phyloP scores from a whole-genome alignment of 2,113 vertebrate species.

The Petroica traversi region DNA sequence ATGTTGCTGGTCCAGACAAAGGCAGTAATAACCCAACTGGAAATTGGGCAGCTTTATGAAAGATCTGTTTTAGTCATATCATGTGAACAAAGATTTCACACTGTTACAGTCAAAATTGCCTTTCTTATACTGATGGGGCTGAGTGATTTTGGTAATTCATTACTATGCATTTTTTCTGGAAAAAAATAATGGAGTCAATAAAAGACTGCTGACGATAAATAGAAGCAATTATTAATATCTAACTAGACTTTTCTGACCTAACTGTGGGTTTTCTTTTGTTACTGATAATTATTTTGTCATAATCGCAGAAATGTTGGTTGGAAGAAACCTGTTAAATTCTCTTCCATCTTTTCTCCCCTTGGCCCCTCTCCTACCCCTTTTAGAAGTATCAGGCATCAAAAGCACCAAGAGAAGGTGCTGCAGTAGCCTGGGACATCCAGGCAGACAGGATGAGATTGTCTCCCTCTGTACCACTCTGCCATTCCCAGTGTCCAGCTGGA shows the following conservation, averaged over 20 bases:
- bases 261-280: neutral
- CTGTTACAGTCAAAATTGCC: neutral
- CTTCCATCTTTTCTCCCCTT: neutral
- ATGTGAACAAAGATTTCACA: neutral
- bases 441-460: neutral
- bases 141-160: neutral
- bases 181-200: neutral
- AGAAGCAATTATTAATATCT: neutral
- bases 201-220: neutral
- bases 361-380: accelerated
- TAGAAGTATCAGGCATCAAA: neutral
- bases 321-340: neutral
- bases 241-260: neutral
- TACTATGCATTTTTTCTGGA: neutral
- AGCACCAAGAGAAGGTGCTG: neutral
- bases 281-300: neutral
- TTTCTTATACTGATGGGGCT: neutral
- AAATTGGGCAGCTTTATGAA: neutral
- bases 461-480: neutral
- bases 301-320: neutral
- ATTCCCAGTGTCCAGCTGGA: accelerated
- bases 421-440: neutral
- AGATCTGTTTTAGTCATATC: neutral
- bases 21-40: neutral
- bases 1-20: neutral